Evolutionary conservation across 2,888 invertebrate genomes (phyloP).

Genomic region (Lampropteryx suffumata): DNA sequence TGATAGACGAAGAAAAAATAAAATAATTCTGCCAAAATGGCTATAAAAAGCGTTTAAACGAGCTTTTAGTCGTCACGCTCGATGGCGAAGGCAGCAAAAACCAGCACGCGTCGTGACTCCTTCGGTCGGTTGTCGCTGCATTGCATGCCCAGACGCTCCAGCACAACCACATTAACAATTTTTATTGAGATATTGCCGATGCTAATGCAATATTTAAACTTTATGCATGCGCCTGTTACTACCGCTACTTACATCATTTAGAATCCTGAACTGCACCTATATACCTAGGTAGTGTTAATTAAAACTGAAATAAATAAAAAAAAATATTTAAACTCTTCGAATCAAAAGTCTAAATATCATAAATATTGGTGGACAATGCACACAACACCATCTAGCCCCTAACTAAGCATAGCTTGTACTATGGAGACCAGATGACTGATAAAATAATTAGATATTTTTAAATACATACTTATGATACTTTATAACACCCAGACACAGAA

Average conservation of each 20-base stretch:
- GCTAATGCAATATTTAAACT: constrained; percentile 27
- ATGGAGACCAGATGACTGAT: too few species aligned
- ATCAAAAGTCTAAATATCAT: too few species aligned
- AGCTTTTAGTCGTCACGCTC: constrained; percentile 77
- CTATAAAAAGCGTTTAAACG: constrained; percentile 75
- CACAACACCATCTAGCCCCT: too few species aligned
- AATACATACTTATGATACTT: too few species aligned
- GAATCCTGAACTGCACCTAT: constrained; percentile 8
- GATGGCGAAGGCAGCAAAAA: constrained; percentile 65
- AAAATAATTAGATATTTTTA: too few species aligned
- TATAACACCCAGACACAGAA: too few species aligned
- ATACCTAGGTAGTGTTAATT: too few species aligned
- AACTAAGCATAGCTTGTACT: too few species aligned
- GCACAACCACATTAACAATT: constrained; percentile 32
- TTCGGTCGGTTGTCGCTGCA: constrained; percentile 34
- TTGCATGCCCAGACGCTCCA: constrained; percentile 29
- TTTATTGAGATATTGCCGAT: constrained; percentile 34
- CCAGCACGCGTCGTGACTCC: constrained; percentile 59
- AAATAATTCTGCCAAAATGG: constrained; percentile 59
- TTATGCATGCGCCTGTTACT: constrained; percentile 18
- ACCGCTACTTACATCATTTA: background rate
- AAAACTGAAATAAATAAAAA: too few species aligned
- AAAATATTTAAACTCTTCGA: too few species aligned
- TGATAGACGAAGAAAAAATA: constrained; percentile 57
- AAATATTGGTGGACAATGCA: too few species aligned